Evolutionary conservation across 1,140 invertebrate species (phyloP).

Genomic region (Drosophila nebulosa): DNA sequence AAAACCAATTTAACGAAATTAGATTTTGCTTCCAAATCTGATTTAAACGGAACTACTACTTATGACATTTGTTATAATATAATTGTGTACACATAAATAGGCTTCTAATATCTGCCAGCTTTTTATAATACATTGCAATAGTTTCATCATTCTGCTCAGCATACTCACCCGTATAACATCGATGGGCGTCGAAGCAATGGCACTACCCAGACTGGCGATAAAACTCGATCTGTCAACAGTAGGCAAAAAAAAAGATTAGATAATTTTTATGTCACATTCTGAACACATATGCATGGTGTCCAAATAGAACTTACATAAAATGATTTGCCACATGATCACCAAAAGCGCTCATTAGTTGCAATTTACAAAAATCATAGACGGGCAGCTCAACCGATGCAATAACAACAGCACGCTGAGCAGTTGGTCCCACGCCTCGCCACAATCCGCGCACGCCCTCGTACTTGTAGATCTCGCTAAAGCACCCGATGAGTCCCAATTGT

Average conservation of each 20-base stretch:
- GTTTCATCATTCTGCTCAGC: background rate
- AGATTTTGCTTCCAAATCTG: no score
- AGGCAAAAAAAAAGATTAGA: conserved; percentile 36
- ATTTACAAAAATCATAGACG: conserved; percentile 95
- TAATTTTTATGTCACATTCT: background rate
- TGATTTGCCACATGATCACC: conserved; percentile 93
- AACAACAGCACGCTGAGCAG: conserved; percentile 93
- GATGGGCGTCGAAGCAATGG: conserved; percentile 95
- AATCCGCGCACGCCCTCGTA: conserved; percentile 91
- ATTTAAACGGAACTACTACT: no score
- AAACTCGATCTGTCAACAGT: conserved; percentile 88
- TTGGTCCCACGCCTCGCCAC: conserved; percentile 95
- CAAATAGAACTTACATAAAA: conserved; percentile 87
- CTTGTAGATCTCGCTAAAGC: conserved; percentile 89
- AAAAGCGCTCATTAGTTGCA: conserved; percentile 86
- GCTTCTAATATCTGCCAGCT: no score
- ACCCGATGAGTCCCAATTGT: conserved; percentile 85
- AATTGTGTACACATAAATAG: no score
- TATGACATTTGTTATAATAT: no score
- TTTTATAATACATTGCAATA: background rate
- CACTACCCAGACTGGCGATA: conserved; percentile 95
- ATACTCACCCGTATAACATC: conserved; percentile 94
- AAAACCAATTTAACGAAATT: no score
- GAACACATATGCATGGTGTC: background rate
- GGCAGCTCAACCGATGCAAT: conserved; percentile 96